phyloP scores from a whole-genome alignment of 2,113 vertebrate species.

The Neomonachus schauinslandi region DNA sequence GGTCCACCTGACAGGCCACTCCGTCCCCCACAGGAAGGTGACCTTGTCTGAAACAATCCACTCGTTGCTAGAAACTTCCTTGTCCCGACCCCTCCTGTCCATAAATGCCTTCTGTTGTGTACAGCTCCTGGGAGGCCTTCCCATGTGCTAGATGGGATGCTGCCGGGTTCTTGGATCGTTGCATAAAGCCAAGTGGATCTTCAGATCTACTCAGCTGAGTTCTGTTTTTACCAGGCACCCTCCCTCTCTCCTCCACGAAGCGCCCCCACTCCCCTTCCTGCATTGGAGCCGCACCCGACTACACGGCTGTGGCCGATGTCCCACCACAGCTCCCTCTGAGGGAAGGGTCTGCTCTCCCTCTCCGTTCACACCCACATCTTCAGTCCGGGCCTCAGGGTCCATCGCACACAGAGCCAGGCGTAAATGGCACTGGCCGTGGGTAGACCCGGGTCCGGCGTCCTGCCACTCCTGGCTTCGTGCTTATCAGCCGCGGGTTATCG shows the following conservation, averaged over 20 bases:
- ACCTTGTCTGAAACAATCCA: neutral
- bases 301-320: rapidly evolving
- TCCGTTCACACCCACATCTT: neutral
- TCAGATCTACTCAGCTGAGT: neutral
- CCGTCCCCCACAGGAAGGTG: neutral
- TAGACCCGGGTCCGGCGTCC: rapidly evolving
- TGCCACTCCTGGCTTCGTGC: rapidly evolving
- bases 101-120: neutral
- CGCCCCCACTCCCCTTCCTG: neutral
- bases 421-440: neutral
- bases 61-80: neutral
- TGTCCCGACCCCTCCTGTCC: neutral
- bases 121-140: neutral
- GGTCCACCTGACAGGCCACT: neutral
- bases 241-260: rapidly evolving
- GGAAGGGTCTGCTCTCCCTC: neutral
- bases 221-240: neutral
- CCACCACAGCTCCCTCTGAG: rapidly evolving
- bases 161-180: neutral
- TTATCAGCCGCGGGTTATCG: rapidly evolving
- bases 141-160: neutral
- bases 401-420: rapidly evolving
- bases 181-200: neutral
- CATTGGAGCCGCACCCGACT: too few relatives aligned
- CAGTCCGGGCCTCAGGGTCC: rapidly evolving